Evolutionary conservation across 2,888 invertebrate species (phyloP).

Genomic region (Sinelater perroti): DNA sequence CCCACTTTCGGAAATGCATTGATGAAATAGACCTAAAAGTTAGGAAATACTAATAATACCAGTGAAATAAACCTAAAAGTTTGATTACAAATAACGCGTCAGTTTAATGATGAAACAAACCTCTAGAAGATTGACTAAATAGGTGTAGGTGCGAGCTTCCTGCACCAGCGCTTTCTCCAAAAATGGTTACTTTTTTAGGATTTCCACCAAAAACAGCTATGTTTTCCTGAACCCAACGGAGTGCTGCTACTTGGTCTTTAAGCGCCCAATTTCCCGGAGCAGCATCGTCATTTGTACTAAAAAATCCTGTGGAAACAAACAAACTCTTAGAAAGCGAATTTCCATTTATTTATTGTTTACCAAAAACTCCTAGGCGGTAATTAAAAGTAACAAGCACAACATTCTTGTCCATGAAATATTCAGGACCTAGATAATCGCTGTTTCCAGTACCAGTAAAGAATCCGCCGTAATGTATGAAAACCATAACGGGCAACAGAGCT

Average conservation of each 20-base stretch:
- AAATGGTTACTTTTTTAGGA: slow-evolving; percentile 59
- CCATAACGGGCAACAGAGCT: slow-evolving; percentile 59
- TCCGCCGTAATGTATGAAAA: slow-evolving; percentile 65
- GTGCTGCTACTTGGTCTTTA: slow-evolving; percentile 62
- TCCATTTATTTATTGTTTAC: slow-evolving; percentile 41
- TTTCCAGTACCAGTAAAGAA: slow-evolving; percentile 62
- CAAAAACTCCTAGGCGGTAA: slow-evolving; percentile 58
- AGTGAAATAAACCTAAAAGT: background rate
- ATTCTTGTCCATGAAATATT: slow-evolving; percentile 64
- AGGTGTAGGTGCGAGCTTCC: slow-evolving; percentile 62
- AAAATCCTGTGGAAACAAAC: slow-evolving; percentile 54
- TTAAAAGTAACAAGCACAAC: slow-evolving; percentile 62
- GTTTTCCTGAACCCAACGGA: slow-evolving; percentile 62
- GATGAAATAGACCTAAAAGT: slow-evolving; percentile 59
- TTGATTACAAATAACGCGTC: background rate
- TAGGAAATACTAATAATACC: background rate
- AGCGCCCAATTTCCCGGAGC: slow-evolving; percentile 64
- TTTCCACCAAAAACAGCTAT: slow-evolving; percentile 62
- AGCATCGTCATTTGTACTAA: slow-evolving; percentile 60
- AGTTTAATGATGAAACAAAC: slow-evolving; percentile 34
- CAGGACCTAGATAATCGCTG: slow-evolving; percentile 61
- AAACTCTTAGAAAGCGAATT: no score
- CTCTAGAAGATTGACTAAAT: slow-evolving; percentile 59
- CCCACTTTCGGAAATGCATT: slow-evolving; percentile 63
- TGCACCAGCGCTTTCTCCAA: slow-evolving; percentile 64